Evolutionary conservation across 1,140 invertebrate species (phyloP), one percentile per base, ranked within the genome.

Genomic region (Calephelis nemesis): DNA sequence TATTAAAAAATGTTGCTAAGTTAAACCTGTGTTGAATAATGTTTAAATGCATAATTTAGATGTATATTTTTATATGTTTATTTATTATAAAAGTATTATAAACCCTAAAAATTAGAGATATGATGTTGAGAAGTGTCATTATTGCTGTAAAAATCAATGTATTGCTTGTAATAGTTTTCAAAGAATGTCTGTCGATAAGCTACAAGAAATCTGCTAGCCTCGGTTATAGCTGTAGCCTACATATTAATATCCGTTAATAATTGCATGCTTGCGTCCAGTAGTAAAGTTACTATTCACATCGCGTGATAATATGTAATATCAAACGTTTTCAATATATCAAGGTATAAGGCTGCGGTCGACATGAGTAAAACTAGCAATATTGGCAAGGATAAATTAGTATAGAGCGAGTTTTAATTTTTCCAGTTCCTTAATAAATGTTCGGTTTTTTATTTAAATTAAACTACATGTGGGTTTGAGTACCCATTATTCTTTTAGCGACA

Each of bases 31-130:
- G 81, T 87, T 86, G 79, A 82, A 82, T 87, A 85, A 87, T 87
- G 75, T 84, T 84, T 78, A 85, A 81, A 79, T 72, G 79, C 78
- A 79, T 86, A 84, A 81, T 87, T 82, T 83, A 77, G 84, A 89
- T 83, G 85, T 89, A 86, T 87, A 87, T 89, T 88, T 88, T 86
- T 87, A 87, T 86, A 88, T 84, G 71, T 85, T 88, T 85, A 85
- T 86, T 87, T 87, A 83, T 83, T 79, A 82, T 78, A 78, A 74
- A 85, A 86, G 78, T 84, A 88, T 85, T 84, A 85, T 77, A 82
- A 81, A 75, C 65, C 64, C 71, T 78, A 82, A 75, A 75, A 76
- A 72, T 81, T 73, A 67, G 62, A 79, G 71, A 78, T 71, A 71
- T 78, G 74, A 63, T 75, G 74, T 76, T 72, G 67, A 49, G 71